phyloP scores from a whole-genome alignment of 2,797 vertebrate genomes.

The Natrix natrix region DNA sequence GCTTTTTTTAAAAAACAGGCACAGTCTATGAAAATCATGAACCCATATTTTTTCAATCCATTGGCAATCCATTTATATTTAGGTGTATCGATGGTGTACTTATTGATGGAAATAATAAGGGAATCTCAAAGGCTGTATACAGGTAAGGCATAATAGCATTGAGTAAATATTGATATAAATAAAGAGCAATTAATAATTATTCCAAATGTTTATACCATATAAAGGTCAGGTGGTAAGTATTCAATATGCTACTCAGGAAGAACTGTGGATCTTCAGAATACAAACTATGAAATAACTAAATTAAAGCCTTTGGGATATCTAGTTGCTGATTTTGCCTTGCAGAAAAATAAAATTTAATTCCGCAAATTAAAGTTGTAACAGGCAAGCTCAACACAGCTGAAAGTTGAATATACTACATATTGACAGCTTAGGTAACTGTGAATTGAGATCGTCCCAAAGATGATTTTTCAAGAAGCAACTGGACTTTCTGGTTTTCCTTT shows the following conservation, averaged over 20 bases:
- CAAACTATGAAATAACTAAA: background rate
- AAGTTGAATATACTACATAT: background rate
- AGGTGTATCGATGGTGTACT: conserved; percentile 89
- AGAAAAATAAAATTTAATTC: background rate
- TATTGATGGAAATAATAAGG: conserved; percentile 91
- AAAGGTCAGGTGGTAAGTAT: background rate
- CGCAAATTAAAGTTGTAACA: background rate
- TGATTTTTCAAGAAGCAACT: no score
- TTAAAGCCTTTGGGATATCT: background rate
- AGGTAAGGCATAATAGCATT: conserved; percentile 68
- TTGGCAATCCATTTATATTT: conserved; percentile 92
- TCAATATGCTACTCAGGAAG: background rate
- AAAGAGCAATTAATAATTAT: background rate
- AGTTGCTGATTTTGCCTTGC: background rate
- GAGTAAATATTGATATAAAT: background rate
- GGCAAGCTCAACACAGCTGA: background rate
- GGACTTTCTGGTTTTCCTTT: no score
- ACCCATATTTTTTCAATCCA: conserved; percentile 92
- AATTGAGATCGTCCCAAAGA: no score
- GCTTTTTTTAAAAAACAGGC: conserved; percentile 69
- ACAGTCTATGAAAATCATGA: conserved; percentile 88
- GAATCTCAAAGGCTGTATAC: conserved; percentile 87
- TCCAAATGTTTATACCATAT: background rate
- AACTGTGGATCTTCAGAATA: background rate
- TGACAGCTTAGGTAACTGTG: background rate